phyloP scores from a whole-genome alignment of 2,888 invertebrate genomes.

The Slavum lentiscoides region DNA sequence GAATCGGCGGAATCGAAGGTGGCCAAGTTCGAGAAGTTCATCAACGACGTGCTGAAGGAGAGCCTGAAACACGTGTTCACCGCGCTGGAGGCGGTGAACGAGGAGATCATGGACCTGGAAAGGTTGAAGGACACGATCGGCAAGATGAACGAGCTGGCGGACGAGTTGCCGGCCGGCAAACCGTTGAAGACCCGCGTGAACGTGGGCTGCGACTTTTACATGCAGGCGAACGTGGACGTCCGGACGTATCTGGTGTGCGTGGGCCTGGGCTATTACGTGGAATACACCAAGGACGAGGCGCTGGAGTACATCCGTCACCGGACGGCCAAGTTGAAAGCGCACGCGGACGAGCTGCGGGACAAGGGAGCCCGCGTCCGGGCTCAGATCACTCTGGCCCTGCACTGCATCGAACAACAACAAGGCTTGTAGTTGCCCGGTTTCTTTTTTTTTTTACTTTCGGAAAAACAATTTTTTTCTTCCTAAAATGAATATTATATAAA shows the following conservation, averaged over 20 bases:
- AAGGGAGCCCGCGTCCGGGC: conserved; percentile 74
- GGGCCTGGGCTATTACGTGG: conserved; percentile 76
- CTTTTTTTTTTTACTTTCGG: too few species aligned
- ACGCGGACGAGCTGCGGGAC: conserved; percentile 67
- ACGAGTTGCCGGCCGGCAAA: conserved; percentile 64
- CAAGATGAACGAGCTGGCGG: conserved; percentile 62
- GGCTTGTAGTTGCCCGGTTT: not conserved
- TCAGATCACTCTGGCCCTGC: conserved; percentile 76
- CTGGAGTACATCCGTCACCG: conserved; percentile 72
- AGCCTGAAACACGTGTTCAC: conserved; percentile 69
- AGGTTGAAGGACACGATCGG: conserved; percentile 74
- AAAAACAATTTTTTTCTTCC: too few species aligned
- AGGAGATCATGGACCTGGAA: conserved; percentile 72
- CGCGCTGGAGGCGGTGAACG: conserved; percentile 67
- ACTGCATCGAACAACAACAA: conserved; percentile 68
- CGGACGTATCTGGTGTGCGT: conserved; percentile 72
- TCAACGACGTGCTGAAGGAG: conserved; percentile 77
- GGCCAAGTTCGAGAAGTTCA: conserved; percentile 69
- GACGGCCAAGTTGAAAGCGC: conserved; percentile 68
- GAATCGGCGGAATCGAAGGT: conserved; percentile 59
- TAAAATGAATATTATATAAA: not conserved
- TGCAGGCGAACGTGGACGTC: conserved; percentile 75
- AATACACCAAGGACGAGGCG: conserved; percentile 74
- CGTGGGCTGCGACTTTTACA: conserved; percentile 82
- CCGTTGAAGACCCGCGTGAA: conserved; percentile 74